Conservation (phyloP, 2,113 vertebrate species). For the Sinocyclocheilus grahami region DNA sequence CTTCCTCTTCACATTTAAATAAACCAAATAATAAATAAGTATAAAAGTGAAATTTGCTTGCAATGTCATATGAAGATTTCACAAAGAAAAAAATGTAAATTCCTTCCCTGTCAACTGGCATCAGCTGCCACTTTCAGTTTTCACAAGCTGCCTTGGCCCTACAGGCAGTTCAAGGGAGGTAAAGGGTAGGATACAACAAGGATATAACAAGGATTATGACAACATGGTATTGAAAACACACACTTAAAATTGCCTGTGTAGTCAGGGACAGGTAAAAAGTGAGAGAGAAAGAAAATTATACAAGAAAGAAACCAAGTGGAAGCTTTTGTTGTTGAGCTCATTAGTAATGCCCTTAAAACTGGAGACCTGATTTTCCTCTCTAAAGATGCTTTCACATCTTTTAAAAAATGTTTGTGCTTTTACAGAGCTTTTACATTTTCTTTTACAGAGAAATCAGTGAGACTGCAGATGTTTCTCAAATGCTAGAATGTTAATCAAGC, state of each 20-base stretch:
- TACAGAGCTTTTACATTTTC: not conserved
- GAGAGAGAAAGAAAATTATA: conserved; percentile 11
- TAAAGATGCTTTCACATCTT: conserved; percentile 34
- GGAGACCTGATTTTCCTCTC: conserved; percentile 9
- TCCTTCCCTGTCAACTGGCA: not conserved
- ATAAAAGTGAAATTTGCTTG: not conserved
- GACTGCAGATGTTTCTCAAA: not conserved
- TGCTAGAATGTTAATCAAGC: not conserved
- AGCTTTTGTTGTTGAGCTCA: conserved; percentile 21
- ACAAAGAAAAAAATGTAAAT: not conserved
- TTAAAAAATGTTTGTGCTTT: conserved; percentile 8
- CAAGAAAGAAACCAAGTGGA: not conserved
- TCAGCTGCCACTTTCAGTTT: conserved; percentile 2
- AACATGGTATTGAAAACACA: not conserved
- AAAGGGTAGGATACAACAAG: not conserved
- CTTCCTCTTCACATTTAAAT: not conserved
- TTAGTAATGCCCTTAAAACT: conserved; percentile 36
- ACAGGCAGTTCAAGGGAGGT: conserved; percentile 13
- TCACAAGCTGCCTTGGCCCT: conserved; percentile 17
- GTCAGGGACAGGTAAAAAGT: conserved; percentile 45
- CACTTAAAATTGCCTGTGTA: not conserved
- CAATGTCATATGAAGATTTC: not conserved
- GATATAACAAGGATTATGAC: conserved; percentile 7
- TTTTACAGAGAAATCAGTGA: not conserved
- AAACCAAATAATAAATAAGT: not conserved